phyloP scores from a whole-genome alignment of 1,140 invertebrate species.

The Choristoneura fumiferana region DNA sequence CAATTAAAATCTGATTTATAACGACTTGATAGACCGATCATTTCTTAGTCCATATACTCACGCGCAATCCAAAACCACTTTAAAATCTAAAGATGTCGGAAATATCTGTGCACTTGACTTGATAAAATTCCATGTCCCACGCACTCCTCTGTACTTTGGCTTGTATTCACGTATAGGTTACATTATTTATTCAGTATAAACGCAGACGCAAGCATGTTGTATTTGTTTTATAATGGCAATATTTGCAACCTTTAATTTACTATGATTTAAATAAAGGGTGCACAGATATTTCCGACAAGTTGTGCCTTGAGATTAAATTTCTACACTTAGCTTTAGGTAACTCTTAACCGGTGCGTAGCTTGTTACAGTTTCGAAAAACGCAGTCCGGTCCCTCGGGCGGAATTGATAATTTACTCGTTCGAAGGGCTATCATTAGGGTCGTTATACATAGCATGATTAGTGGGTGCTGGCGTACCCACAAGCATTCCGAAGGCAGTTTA shows the following conservation, averaged over 20 bases:
- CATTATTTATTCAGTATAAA: no score
- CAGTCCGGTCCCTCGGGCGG: constrained; percentile 56
- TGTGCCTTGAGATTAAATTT: no score
- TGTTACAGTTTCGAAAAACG: constrained; percentile 65
- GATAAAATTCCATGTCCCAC: no score
- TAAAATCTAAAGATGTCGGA: constrained; percentile 27
- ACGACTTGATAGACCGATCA: constrained; percentile 6
- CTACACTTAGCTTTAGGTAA: no score
- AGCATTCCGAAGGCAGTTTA: constrained; percentile 39
- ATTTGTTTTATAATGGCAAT: no score
- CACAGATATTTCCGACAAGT: no score
- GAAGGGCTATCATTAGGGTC: constrained; percentile 71
- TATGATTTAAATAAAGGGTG: no score
- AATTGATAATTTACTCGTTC: constrained; percentile 75
- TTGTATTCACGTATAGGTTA: no score
- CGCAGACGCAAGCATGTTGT: no score
- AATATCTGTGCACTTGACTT: no score
- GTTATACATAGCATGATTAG: constrained; percentile 66
- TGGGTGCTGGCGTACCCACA: constrained; percentile 46
- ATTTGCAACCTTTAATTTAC: no score
- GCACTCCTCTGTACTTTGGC: no score
- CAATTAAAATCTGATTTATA: constrained; percentile 17
- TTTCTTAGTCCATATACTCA: not conserved
- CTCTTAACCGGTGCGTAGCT: constrained; percentile 18
- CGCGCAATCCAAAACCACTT: not conserved